Evolutionary conservation across 2,797 vertebrate species (phyloP), one percentile per base, ranked within the genome.

Genomic region (Phataginus tricuspis): DNA sequence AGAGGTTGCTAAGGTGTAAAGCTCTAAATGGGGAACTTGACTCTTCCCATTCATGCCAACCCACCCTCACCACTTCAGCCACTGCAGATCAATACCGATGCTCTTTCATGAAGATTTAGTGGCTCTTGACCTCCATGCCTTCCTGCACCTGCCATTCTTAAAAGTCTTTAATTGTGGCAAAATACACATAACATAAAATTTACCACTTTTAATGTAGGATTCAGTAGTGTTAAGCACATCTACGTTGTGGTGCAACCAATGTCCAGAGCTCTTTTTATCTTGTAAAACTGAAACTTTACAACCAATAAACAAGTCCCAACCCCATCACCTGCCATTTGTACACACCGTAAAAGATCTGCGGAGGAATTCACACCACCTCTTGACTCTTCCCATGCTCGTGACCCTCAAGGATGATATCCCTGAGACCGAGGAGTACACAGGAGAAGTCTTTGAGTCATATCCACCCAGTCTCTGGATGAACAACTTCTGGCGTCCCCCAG

Each of bases 11-110:
- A 59, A 63, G 63, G 51, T n/a, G 3, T 18, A 1, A 13, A 4
- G 23, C 37, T 15, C 3, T 78, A 5, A 66, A 5, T 39, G 3
- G 25, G 8, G n/a, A 21, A 1, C 0, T 2, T 45, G 42, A 45
- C 1, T 16, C 21, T 86, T n/a, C 49, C 53, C 0, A 0, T 5
- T 21, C 18, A 0, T 0, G 4, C 9, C 23, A 31, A 42, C 5
- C n/a, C 4, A 21, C 19, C 53, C 80, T 86, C 16, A 4, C 59
- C 27, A 25, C 64, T 86, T 59, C 6, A 1, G 23, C 57, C 29
- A 19, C 27, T 53, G 3, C 29, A 16, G 11, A 21, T 5, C 7
- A 53, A n/a, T 12, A 4, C n/a, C 19, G 11, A n/a, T 68, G 10
- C 42, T 66, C 16, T 85, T 91, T 31, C 27, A 53, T 19, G 27